Conservation (phyloP, 2,113 vertebrate species). For the Cryptomyrus ogoouensis region DNA sequence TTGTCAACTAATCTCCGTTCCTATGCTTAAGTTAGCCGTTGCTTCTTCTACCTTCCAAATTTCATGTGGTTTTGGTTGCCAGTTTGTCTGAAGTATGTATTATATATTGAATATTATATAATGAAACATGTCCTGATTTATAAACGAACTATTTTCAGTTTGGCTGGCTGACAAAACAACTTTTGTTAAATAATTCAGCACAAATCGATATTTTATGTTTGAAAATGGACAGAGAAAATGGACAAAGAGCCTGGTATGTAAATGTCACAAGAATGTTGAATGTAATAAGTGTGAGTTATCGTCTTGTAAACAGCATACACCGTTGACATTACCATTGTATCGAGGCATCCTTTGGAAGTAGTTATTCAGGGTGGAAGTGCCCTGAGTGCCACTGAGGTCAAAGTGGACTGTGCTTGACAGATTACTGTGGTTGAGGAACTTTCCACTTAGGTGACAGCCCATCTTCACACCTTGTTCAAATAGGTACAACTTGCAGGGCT, state of each 20-base stretch:
- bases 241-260: neutral
- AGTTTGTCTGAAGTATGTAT: too few relatives aligned
- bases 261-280: neutral
- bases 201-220: neutral
- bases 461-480: neutral
- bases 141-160: too few relatives aligned
- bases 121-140: too few relatives aligned
- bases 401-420: accelerated
- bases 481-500: neutral
- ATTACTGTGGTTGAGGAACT: accelerated
- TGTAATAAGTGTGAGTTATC: neutral
- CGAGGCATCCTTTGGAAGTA: slow-evolving; percentile 26
- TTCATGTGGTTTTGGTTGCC: too few relatives aligned
- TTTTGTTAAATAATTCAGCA: too few relatives aligned
- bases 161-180: too few relatives aligned
- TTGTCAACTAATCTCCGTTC: too few relatives aligned
- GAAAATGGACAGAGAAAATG: neutral
- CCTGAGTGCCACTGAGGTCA: slow-evolving; percentile 37
- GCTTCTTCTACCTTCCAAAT: too few relatives aligned
- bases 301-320: neutral
- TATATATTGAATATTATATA: too few relatives aligned
- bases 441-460: slow-evolving; percentile 30
- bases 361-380: neutral
- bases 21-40: too few relatives aligned
- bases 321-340: neutral